Percentiles rank a stretch among this genome's conserved stretches.
Evolutionary conservation across 2,113 vertebrate species (phyloP).

Genomic region (Helogale parvula): DNA sequence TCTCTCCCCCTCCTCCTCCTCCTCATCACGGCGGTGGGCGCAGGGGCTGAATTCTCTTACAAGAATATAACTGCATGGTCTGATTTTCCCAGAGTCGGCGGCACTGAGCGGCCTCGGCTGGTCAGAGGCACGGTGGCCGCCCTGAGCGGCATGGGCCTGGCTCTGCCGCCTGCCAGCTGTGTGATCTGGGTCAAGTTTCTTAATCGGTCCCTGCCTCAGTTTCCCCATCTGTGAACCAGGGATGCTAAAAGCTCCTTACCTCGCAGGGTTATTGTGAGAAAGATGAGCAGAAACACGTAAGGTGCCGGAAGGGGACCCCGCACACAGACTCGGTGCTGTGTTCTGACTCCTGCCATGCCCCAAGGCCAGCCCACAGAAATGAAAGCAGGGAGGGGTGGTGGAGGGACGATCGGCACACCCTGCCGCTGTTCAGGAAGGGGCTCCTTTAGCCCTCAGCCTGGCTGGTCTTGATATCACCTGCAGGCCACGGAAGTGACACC

Average conservation of each 20-base stretch:
- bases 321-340: accelerated
- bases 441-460: neutral
- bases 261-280: neutral
- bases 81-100: accelerated
- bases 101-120: accelerated
- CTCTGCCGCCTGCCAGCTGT: neutral
- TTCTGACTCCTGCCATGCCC: neutral
- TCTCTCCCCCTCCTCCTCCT: neutral
- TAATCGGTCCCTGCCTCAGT: neutral
- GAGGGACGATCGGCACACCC: accelerated
- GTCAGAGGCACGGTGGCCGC: neutral
- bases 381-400: neutral
- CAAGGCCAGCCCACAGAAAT: neutral
- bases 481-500: too few species aligned
- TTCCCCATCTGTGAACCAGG: slow-evolving; percentile 39
- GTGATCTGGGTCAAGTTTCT: neutral
- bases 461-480: neutral
- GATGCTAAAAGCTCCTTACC: neutral
- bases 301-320: neutral
- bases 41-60: too few species aligned
- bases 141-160: neutral
- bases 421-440: accelerated
- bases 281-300: accelerated
- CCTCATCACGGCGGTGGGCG: accelerated
- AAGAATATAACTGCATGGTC: accelerated